phyloP scores from a whole-genome alignment of 2,888 invertebrate genomes.

The Drosophila yooni region DNA sequence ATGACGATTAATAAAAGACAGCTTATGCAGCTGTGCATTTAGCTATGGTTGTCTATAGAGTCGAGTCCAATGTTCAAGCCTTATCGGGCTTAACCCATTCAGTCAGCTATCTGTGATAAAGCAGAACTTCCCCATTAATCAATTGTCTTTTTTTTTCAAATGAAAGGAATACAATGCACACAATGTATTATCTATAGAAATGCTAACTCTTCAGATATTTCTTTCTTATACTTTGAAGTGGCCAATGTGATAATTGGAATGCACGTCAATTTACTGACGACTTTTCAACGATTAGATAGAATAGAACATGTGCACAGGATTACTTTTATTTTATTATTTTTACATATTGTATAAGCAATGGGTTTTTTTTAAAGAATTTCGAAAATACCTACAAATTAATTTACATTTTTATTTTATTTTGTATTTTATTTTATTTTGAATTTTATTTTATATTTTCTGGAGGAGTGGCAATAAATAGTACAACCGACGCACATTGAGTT shows the following conservation, averaged over 20 bases:
- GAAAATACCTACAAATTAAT: not conserved
- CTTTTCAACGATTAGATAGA: conserved; percentile 59
- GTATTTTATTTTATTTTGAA: too few species aligned
- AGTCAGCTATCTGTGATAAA: conserved; percentile 1
- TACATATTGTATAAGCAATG: conserved; percentile 23
- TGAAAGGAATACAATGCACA: conserved; percentile 10
- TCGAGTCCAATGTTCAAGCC: conserved; percentile 7
- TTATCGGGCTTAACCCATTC: not conserved
- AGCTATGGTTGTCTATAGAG: not conserved
- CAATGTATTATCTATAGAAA: conserved; percentile 32
- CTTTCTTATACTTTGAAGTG: conserved; percentile 39
- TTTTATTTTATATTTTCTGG: not conserved
- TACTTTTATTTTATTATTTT: not conserved
- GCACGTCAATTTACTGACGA: conserved; percentile 45
- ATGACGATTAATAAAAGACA: not conserved
- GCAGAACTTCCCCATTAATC: conserved; percentile 13
- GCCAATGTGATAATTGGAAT: conserved; percentile 29
- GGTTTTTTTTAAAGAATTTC: not conserved
- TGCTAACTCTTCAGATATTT: conserved; percentile 43
- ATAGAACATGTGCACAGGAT: conserved; percentile 44
- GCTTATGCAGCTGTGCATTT: not conserved
- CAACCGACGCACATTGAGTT: not conserved
- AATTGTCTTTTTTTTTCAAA: conserved; percentile 7
- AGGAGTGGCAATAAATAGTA: conserved; percentile 1
- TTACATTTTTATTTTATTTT: not conserved